These are phyloP conservation scores for Ispidina picta DNA, from an alignment of 2,797 vertebrate genomes.

Conservation along the genomic window DNA sequence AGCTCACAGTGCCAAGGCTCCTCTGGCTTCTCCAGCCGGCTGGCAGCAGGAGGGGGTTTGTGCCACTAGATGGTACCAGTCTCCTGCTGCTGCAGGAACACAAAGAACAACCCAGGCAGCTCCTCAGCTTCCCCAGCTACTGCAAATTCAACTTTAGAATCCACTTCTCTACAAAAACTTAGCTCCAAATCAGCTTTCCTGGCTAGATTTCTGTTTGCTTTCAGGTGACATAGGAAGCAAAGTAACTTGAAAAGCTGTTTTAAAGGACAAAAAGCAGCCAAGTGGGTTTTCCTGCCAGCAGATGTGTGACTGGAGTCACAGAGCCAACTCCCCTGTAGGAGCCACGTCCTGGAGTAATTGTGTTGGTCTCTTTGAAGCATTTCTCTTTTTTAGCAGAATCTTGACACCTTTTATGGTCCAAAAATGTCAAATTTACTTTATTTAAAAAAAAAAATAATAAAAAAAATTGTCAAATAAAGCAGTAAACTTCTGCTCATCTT, in stretches of 20 bases:
- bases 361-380: conserved; percentile 51
- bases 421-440: not conserved
- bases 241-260: not conserved
- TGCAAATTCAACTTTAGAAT: not conserved
- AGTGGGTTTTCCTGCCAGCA: not conserved
- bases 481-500: not conserved
- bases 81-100: not conserved
- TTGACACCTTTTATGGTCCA: conserved; percentile 67
- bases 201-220: not conserved
- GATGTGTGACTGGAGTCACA: not conserved
- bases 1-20: too few species aligned
- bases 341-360: conserved; percentile 60
- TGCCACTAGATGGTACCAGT: not conserved
- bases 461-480: not conserved
- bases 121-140: not conserved
- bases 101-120: not conserved
- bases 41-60: too few species aligned
- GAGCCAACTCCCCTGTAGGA: not conserved
- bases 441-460: not conserved
- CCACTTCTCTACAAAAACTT: not conserved
- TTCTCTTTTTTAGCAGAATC: conserved; percentile 67
- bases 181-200: not conserved
- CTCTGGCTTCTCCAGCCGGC: too few species aligned
- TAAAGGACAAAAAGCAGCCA: not conserved
- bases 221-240: not conserved